Evolutionary conservation across 2,888 invertebrate genomes (phyloP), one percentile per base, ranked within the genome.

Genomic region (Pilophorus perplexus): DNA sequence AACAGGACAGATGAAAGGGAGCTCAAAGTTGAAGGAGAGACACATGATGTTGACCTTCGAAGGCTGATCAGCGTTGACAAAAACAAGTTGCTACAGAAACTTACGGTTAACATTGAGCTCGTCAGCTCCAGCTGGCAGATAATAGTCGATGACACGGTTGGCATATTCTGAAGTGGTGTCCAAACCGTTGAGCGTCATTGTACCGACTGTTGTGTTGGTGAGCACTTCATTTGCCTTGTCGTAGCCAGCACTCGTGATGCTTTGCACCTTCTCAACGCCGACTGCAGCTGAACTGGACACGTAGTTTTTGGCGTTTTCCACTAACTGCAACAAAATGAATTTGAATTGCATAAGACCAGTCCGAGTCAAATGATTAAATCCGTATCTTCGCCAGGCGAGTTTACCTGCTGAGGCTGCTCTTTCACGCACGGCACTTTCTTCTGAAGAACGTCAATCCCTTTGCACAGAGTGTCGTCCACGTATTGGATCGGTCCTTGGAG

Each of bases 91-190:
- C n/a, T n/a, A n/a, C n/a, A n/a, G 6, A n/a, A 18, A 69, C 69
- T 71, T 70, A 72, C 71, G 64, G 38, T 69, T 66, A 22, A 70
- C 65, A 50, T 82, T 80, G 44, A 80, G 80, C 71, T 85, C 84
- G 23, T 81, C 80, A 3, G 79, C 76, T 74, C 80, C 74, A 76
- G 82, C 79, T 20, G 86, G 90, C 71, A 90, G 82, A 76, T 88
- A 89, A 74, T 85, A 85, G 77, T 90, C 88, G 8, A 90, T 77
- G 70, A 88, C 79, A 67, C 84, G 83, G 79, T 90, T 88, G 18
- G 89, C 87, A 67, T 85, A 77, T 1, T 81, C 79, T 16, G 87
- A 84, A 48, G 88, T 86, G 2, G 79, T 81, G 75, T 88, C 88
- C 18, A 89, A 81, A 62, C 86, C 82, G 71, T 80, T 79, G 18